Base-by-base conservation (phyloP, 2,797 vertebrate genomes). In the Urocyon cinereoargenteus region DNA sequence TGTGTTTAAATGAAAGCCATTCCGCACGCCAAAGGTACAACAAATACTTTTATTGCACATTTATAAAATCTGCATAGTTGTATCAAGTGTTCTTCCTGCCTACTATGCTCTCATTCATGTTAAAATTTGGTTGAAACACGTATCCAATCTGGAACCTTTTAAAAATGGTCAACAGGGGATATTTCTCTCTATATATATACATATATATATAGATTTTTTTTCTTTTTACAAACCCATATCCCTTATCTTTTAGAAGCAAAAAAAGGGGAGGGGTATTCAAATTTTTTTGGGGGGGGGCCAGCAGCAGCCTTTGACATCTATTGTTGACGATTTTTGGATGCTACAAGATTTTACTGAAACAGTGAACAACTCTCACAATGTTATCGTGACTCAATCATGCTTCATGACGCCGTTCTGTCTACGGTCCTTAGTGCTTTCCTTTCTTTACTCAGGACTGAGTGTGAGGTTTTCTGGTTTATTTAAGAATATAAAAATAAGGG, bases 41-140 rank as follows among this genome's bases (percentile, higher is more conserved):
- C 98, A 98, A 98, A 98, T 97, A 98, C 86, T 97, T 99, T 99
- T 99, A 99, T 99, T 99, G 99, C 98, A 99, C 98, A 96, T 98
- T 97, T 97, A 98, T 96, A 98, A 98, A 98, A 93, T 94, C 98
- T 98, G 98, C 98, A 98, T 98, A 98, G 98, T 98, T 95, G 95
- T 82, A 93, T 77, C 84, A 97, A 96, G 88, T 91, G 51, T 97
- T 89, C 70, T 84, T 96, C 53, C 86, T 75, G 86, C 93, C 95
- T 86, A 78, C 36, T 11, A 91, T 87, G 96, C 82, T n/a, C 87
- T 59, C 64, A 31, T 79, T 75, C 79, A 95, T 96, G 70, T 66
- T 86, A 96, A 93, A 78, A 95, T 86, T 97, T 97, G 87, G 78
- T 92, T 97, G 84, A 86, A 97, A 96, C 92, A 88, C 6, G 82